Evolutionary conservation across 2,888 invertebrate genomes (phyloP).

Genomic region (Campoletis raptor): DNA sequence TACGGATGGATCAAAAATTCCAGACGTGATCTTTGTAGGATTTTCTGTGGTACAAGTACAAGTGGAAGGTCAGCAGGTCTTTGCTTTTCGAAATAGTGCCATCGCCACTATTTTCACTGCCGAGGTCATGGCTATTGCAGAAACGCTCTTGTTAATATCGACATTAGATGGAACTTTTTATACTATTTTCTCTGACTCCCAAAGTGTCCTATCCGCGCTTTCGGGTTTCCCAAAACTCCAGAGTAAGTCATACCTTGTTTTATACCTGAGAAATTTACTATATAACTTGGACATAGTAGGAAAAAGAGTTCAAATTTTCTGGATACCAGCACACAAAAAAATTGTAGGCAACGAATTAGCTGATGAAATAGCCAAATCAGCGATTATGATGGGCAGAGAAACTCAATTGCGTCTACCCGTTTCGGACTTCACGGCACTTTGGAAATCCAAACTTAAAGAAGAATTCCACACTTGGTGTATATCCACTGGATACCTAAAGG

Average conservation of each 20-base stretch:
- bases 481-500: not conserved
- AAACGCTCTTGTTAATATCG: constrained; percentile 1
- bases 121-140: constrained; percentile 41
- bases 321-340: constrained; percentile 20
- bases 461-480: constrained; percentile 30
- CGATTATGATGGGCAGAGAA: not conserved
- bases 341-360: not conserved
- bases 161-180: not conserved
- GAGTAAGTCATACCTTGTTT: constrained; percentile 23
- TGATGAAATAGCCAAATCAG: not conserved
- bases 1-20: constrained; percentile 33
- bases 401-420: not conserved
- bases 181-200: constrained; percentile 31
- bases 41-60: not conserved
- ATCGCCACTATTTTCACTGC: constrained; percentile 26
- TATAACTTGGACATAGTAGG: not conserved
- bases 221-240: not conserved
- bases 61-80: constrained; percentile 9
- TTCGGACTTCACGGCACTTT: not conserved
- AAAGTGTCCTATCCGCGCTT: not conserved
- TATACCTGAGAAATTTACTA: constrained; percentile 7
- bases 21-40: not conserved
- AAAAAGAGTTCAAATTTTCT: constrained; percentile 15
- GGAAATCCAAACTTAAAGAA: not conserved
- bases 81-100: not conserved